A percentile compares a stretch with the other conserved stretches of the same genome.
Conservation (phyloP, 2,888 invertebrate species). For the Coecobrya sp. region DNA sequence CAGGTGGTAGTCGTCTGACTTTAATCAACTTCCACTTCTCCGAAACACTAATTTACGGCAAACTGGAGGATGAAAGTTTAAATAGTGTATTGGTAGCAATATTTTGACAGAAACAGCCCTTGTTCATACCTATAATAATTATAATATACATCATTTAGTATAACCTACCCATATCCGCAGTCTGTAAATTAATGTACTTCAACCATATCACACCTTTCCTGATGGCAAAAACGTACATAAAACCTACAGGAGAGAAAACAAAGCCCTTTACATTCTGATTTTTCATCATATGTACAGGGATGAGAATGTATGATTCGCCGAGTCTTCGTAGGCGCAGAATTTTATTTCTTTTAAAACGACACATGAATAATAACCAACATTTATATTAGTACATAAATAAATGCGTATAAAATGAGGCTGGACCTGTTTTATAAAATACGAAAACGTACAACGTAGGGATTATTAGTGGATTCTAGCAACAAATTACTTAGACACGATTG, state of each 20-base stretch:
- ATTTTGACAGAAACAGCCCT: conserved; percentile 52
- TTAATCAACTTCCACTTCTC: conserved; percentile 38
- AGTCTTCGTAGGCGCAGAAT: neutral
- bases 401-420: conserved; percentile 53
- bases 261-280: neutral
- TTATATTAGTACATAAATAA: too few species aligned
- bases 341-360: neutral
- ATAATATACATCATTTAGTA: neutral
- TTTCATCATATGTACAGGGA: too few species aligned
- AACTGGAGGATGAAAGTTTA: conserved; percentile 50
- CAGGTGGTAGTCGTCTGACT: conserved; percentile 44
- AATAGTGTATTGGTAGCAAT: conserved; percentile 83
- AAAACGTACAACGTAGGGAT: neutral
- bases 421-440: conserved; percentile 26
- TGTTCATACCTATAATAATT: neutral
- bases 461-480: neutral
- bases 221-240: too few species aligned
- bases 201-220: too few species aligned
- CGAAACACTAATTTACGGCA: conserved; percentile 2
- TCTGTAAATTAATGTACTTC: too few species aligned
- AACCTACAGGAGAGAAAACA: neutral
- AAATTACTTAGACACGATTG: conserved; percentile 6
- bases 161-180: neutral
- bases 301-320: too few species aligned
- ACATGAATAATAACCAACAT: neutral